Evolutionary conservation across 2,888 invertebrate genomes (phyloP).

Genomic region (Ormia ochracea): DNA sequence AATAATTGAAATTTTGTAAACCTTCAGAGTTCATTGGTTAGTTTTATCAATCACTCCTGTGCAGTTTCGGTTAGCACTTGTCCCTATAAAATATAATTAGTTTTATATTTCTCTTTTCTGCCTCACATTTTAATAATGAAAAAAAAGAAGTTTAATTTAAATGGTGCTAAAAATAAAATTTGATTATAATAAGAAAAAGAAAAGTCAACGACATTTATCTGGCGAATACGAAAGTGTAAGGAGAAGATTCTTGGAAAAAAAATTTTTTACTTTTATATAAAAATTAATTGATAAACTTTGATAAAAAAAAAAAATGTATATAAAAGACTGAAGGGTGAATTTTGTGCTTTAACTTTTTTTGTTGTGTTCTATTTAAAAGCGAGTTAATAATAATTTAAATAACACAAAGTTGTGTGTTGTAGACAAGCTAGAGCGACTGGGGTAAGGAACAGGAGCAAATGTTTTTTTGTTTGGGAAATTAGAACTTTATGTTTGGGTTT

Average conservation of each 20-base stretch:
- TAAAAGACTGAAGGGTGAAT: slow-evolving; percentile 50
- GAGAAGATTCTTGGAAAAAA: slow-evolving; percentile 36
- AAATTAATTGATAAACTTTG: slow-evolving; percentile 68
- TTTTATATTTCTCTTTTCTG: no score
- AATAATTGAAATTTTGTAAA: no score
- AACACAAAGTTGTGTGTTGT: slow-evolving; percentile 54
- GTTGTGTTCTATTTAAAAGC: slow-evolving; percentile 43
- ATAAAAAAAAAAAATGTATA: slow-evolving; percentile 54
- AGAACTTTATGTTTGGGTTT: slow-evolving; percentile 65
- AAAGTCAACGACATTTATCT: slow-evolving; percentile 41
- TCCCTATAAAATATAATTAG: no score
- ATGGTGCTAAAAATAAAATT: slow-evolving; percentile 35
- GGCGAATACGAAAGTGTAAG: slow-evolving; percentile 25
- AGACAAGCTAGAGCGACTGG: slow-evolving; percentile 8
- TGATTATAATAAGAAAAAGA: neutral
- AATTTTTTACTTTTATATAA: slow-evolving; percentile 60
- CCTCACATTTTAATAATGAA: no score
- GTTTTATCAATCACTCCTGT: no score
- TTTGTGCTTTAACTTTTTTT: neutral
- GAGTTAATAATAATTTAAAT: slow-evolving; percentile 66
- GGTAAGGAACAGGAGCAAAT: neutral
- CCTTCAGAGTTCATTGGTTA: no score
- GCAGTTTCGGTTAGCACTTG: no score
- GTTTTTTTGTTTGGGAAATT: slow-evolving; percentile 54
- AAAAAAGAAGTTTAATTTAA: neutral